Percentiles rank a stretch among this genome's conserved stretches.
These are phyloP conservation scores for Cheilosia scutellata DNA, from an alignment of 2,888 invertebrate genomes.

Conservation along the genomic window DNA sequence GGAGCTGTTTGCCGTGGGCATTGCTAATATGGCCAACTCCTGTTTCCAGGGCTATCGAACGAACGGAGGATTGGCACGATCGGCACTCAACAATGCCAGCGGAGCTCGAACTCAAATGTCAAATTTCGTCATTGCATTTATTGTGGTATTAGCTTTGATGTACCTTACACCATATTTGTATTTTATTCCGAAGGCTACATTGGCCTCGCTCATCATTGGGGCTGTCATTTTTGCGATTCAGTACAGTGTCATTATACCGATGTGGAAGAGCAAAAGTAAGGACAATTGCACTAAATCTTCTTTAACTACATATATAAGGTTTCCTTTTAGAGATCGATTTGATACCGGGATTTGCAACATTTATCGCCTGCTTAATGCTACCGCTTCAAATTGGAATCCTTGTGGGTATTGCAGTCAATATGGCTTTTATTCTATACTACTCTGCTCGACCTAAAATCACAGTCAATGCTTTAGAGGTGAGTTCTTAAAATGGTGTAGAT, in stretches of 20 bases:
- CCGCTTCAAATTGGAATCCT: conserved; percentile 95
- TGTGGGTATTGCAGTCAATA: conserved; percentile 91
- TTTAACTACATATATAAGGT: not conserved
- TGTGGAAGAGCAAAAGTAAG: conserved; percentile 95
- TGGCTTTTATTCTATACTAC: conserved; percentile 93
- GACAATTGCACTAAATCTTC: accelerated
- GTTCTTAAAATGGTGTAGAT: conserved; percentile 69
- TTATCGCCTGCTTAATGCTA: conserved; percentile 92
- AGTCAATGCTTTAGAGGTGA: conserved; percentile 90
- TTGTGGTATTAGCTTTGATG: conserved; percentile 92
- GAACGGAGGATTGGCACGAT: conserved; percentile 91
- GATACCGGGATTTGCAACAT: conserved; percentile 93
- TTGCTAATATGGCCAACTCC: conserved; percentile 91
- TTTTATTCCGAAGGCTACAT: conserved; percentile 92
- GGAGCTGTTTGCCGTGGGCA: conserved; percentile 93
- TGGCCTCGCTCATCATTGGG: conserved; percentile 95
- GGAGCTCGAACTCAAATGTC: conserved; percentile 94
- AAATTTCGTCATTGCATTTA: conserved; percentile 91
- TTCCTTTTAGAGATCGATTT: conserved; percentile 90
- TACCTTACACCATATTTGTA: conserved; percentile 94
- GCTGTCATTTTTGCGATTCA: conserved; percentile 96
- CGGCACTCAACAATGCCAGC: conserved; percentile 94
- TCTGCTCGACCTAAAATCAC: conserved; percentile 94
- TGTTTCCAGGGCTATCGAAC: conserved; percentile 93
- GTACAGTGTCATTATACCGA: conserved; percentile 91